A percentile compares a stretch with the other conserved stretches of the same genome.
phyloP scores from a whole-genome alignment of 2,113 vertebrate genomes.

The Rhabdornis inornatus region DNA sequence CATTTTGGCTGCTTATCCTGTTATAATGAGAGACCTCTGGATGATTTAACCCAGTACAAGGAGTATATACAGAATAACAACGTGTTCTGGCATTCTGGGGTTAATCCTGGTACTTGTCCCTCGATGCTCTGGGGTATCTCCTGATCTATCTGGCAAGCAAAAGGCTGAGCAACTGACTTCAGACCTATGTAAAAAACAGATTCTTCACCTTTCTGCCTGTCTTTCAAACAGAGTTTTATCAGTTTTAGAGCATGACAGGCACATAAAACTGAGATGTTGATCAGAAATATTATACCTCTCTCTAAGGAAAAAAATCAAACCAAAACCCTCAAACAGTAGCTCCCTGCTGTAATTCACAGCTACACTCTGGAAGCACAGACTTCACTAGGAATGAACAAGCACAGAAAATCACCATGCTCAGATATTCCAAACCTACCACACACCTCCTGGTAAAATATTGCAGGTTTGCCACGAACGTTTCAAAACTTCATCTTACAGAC shows the following conservation, averaged over 20 bases:
- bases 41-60: neutral
- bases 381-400: neutral
- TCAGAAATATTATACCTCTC: neutral
- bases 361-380: neutral
- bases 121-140: neutral
- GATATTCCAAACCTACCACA: neutral
- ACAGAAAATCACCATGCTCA: neutral
- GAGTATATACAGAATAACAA: neutral
- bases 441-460: neutral
- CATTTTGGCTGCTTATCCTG: slow-evolving; percentile 80
- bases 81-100: neutral
- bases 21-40: neutral
- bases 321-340: neutral
- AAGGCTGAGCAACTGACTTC: neutral
- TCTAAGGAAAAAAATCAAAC: neutral
- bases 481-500: neutral
- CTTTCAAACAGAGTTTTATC: neutral
- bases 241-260: neutral
- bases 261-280: neutral
- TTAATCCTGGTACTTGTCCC: neutral
- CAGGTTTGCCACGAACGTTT: neutral
- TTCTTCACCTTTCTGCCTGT: neutral
- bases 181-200: neutral
- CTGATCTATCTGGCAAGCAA: neutral
- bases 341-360: neutral